Evolutionary conservation across 2,113 vertebrate species (phyloP).

Genomic region (Epinephelus moara): DNA sequence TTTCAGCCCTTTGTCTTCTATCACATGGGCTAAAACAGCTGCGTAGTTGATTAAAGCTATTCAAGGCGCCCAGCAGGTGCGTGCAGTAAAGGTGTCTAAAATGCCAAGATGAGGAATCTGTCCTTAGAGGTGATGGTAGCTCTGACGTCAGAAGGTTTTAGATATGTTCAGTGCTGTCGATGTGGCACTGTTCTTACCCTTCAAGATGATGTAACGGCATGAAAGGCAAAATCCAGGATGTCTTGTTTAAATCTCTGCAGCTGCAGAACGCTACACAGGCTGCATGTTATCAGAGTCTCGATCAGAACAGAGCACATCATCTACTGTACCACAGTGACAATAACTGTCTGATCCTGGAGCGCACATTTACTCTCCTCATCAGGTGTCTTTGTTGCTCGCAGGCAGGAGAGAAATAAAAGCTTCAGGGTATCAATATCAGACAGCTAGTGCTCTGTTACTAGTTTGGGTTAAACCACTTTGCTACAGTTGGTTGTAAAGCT

Average conservation of each 20-base stretch:
- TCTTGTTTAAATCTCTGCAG: not conserved
- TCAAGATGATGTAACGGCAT: conserved; percentile 13
- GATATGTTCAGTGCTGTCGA: not conserved
- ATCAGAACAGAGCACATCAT: not conserved
- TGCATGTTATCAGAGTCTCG: not conserved
- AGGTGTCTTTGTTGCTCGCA: not conserved
- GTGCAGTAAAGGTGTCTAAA: not conserved
- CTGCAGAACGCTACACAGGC: not conserved
- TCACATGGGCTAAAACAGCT: not conserved
- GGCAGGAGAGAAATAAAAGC: not conserved
- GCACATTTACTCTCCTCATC: not conserved
- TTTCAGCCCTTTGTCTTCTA: not conserved
- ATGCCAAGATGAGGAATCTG: not conserved
- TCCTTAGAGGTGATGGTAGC: not conserved
- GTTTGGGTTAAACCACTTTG: no score
- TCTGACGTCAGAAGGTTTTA: not conserved
- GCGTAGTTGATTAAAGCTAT: not conserved
- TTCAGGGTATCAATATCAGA: not conserved
- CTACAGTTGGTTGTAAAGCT: not conserved
- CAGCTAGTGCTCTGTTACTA: not conserved
- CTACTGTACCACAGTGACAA: not conserved
- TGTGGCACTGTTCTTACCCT: not conserved
- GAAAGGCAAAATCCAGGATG: conserved; percentile 15
- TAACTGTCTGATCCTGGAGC: not conserved
- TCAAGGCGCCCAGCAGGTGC: not conserved